A percentile compares a stretch with the other conserved stretches of the same genome.
Evolutionary conservation across 2,797 vertebrate species (phyloP).

Genomic region (Anguilla anguilla): DNA sequence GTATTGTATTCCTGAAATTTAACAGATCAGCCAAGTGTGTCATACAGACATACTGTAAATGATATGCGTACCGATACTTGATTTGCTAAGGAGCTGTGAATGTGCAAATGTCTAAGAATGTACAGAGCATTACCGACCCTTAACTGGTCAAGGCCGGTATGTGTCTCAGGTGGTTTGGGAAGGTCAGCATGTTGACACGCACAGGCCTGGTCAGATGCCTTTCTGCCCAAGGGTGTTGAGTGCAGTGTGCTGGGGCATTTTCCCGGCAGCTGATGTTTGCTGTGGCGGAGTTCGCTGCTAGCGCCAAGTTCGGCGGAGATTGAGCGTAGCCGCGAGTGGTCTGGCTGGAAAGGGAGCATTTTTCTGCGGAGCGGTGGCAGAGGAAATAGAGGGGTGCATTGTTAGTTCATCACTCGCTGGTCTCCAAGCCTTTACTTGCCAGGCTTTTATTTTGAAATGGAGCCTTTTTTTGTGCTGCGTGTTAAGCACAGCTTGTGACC

Average conservation of each 20-base stretch:
- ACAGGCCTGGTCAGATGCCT: conserved; percentile 10
- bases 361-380: neutral
- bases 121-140: neutral
- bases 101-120: neutral
- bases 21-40: neutral
- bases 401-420: neutral
- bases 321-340: neutral
- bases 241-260: neutral
- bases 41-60: too few relatives aligned
- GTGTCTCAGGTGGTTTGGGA: conserved; percentile 16
- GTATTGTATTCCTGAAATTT: neutral
- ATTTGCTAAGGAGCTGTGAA: neutral
- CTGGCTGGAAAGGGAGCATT: conserved; percentile 6
- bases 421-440: neutral
- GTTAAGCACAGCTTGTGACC: neutral
- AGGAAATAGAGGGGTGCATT: conserved; percentile 5
- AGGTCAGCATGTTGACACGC: conserved; percentile 12
- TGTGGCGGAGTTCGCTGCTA: neutral
- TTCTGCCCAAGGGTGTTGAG: neutral
- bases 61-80: neutral
- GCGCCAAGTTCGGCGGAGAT: conserved; percentile 8
- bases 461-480: conserved; percentile 1
- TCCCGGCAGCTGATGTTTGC: neutral
- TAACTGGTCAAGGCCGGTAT: conserved; percentile 7
- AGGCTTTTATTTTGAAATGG: conserved; percentile 8